phyloP scores from a whole-genome alignment of 2,888 invertebrate genomes.

The Pediacus dermestoides region DNA sequence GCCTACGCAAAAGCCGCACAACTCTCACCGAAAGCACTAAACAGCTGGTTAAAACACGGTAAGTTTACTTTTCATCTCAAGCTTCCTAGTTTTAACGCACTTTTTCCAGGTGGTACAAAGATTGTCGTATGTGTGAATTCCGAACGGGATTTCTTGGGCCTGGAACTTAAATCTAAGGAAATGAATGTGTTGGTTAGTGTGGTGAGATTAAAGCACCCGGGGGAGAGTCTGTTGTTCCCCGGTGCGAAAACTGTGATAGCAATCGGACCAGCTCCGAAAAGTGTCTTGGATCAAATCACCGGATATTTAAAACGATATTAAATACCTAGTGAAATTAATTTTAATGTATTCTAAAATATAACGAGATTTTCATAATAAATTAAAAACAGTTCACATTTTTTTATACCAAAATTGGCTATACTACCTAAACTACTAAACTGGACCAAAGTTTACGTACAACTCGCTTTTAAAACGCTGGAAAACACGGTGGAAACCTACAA shows the following conservation, averaged over 20 bases:
- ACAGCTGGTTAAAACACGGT: slow-evolving; percentile 53
- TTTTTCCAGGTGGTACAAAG: slow-evolving; percentile 74
- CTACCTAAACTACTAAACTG: no score
- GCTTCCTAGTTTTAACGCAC: no score
- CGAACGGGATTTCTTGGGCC: slow-evolving; percentile 66
- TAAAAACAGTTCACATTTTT: no score
- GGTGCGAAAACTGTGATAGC: slow-evolving; percentile 89
- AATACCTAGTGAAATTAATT: no score
- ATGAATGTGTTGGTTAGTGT: slow-evolving; percentile 69
- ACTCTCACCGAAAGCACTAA: slow-evolving; percentile 59
- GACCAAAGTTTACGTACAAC: slow-evolving; percentile 22
- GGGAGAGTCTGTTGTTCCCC: slow-evolving; percentile 86
- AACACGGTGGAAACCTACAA: slow-evolving; percentile 29
- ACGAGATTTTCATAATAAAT: no score
- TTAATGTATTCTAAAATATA: no score
- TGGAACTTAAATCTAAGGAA: slow-evolving; percentile 67
- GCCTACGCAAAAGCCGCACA: slow-evolving; percentile 70
- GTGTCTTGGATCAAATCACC: slow-evolving; percentile 74
- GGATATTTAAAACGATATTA: slow-evolving; percentile 83
- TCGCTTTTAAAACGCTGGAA: slow-evolving; percentile 30
- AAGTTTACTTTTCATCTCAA: no score
- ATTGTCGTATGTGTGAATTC: slow-evolving; percentile 80
- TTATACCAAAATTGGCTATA: no score
- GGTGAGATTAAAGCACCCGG: slow-evolving; percentile 87
- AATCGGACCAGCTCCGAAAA: slow-evolving; percentile 82